Evolutionary conservation across 2,113 vertebrate genomes (phyloP).

Genomic region (Tenebrosternarchus preto): DNA sequence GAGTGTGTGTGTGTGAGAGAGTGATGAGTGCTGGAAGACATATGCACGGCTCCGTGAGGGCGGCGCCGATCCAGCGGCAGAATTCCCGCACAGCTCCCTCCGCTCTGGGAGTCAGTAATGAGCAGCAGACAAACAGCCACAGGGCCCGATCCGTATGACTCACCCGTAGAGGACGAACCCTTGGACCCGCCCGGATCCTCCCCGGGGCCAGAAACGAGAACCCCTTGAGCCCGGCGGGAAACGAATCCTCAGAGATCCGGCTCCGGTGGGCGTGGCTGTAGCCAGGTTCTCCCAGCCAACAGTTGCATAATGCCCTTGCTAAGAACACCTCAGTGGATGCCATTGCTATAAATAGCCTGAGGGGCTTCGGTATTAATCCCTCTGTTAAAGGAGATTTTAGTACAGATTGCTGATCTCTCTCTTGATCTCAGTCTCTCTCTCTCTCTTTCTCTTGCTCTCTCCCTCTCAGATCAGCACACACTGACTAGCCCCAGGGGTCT

Average conservation of each 20-base stretch:
- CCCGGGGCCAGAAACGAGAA: not conserved
- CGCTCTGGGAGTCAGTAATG: not conserved
- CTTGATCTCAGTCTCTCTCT: not conserved
- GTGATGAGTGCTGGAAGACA: not conserved
- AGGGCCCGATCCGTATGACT: no score
- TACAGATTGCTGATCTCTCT: not conserved
- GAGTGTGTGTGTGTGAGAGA: not conserved
- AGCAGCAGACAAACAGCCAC: not conserved
- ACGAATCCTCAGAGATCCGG: not conserved
- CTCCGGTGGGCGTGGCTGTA: not conserved
- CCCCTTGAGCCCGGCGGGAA: not conserved
- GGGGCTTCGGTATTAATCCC: conserved; percentile 15
- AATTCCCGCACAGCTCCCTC: not conserved
- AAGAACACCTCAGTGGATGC: not conserved
- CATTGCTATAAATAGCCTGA: conserved; percentile 19
- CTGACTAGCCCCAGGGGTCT: conserved; percentile 13
- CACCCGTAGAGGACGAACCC: not conserved
- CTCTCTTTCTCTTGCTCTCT: not conserved
- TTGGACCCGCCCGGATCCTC: not conserved
- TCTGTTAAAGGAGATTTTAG: conserved; percentile 25
- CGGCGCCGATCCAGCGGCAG: not conserved
- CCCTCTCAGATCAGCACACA: not conserved
- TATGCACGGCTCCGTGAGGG: not conserved
- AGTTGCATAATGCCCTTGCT: conserved; percentile 21
- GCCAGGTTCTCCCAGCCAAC: no score